Base-by-base conservation (phyloP, 2,797 vertebrate species). In the Clarias fuscus region DNA sequence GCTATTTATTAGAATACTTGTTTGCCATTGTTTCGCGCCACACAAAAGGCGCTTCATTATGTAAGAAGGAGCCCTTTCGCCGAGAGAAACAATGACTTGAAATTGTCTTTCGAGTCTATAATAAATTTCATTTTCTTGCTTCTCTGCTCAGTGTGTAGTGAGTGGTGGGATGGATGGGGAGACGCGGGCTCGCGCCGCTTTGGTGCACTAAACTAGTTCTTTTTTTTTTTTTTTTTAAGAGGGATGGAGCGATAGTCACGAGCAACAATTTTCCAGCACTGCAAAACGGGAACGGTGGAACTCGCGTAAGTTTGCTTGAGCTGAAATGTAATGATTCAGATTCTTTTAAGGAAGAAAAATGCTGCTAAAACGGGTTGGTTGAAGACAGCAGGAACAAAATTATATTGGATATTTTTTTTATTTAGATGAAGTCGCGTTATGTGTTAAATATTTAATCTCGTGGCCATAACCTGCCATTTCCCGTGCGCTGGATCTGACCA, bases 1-100 rank as follows among this genome's bases (percentile, higher is more conserved):
- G 96, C 97, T 96, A 97, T 99, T 98, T 98, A 98, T 97, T 97
- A 97, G 97, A 96, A 97, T 96, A 97, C 97, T 98, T 97, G 96
- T 98, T 98, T 97, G 96, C 96, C 96, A 98, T 99, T 99, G 97
- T 99, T 99, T 97, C 80, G 94, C 89, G 95, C 95, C 93, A 93
- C 97, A 98, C 98, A 99, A 98, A 98, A 97, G 97, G 93, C 95
- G 94, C 95, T 96, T 96, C 97, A 98, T 98, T 98, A 96, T 97
- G 97, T 96, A 94, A 93, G 94, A 94, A 96, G 94, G 94, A 96
- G 93, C 94, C 95, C 94, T 96, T 95, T 94, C 93, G 91, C 94
- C 92, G 95, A 95, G 95, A 96, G 97, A 98, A 98, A 98, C 98
- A 99, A 99, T 99, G 97, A 98, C 96, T 97, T 96, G 96, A 97